These are phyloP conservation scores for Hemicrepidius hirtus DNA, from an alignment of 2,888 invertebrate species.

Conservation along the genomic window DNA sequence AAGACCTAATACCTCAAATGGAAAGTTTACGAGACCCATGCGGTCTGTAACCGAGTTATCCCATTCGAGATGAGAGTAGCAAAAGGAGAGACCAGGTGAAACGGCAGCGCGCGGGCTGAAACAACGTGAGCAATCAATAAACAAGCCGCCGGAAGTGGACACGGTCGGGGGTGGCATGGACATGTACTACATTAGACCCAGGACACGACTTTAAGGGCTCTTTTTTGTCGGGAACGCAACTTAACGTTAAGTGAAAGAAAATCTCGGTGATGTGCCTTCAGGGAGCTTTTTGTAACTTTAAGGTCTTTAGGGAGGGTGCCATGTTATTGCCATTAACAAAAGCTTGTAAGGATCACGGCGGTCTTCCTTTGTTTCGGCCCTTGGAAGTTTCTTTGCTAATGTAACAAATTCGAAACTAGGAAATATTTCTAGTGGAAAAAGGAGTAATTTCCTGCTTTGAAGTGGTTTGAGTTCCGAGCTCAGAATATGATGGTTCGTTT, in stretches of 20 bases:
- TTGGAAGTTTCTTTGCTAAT: background rate
- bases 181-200: background rate
- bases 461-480: background rate
- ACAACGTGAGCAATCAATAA: slow-evolving; percentile 11
- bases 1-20: slow-evolving; percentile 13
- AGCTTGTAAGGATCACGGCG: background rate
- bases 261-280: background rate
- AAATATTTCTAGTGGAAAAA: background rate
- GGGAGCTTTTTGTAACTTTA: background rate
- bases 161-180: slow-evolving; percentile 15
- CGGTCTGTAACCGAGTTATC: slow-evolving; percentile 17
- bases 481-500: too few species aligned
- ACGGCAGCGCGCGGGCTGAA: slow-evolving; percentile 9
- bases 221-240: background rate
- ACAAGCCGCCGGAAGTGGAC: slow-evolving; percentile 18
- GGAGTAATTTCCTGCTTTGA: background rate
- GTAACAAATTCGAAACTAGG: background rate
- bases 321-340: background rate
- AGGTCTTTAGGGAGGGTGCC: background rate
- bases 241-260: slow-evolving; percentile 22
- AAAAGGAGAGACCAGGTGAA: slow-evolving; percentile 17
- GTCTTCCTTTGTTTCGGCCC: too few species aligned
- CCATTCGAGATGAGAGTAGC: slow-evolving; percentile 12
- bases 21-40: slow-evolving; percentile 17
- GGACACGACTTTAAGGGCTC: slow-evolving; percentile 2